Base-by-base conservation (phyloP, 2,888 invertebrate genomes). In the Chymomyza procnemis region DNA sequence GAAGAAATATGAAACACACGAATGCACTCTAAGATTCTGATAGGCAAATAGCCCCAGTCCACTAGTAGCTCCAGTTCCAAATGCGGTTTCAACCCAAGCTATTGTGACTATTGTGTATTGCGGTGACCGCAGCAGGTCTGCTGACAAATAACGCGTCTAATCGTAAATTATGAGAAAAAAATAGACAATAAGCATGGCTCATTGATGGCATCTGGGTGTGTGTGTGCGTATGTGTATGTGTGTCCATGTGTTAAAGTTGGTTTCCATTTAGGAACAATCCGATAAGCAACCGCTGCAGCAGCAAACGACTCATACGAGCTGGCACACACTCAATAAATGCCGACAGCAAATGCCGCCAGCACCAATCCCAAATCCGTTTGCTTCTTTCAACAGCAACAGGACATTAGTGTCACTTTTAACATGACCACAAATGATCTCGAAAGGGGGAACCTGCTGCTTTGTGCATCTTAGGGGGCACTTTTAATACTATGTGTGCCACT, bases 371-470 rank as follows among this genome's bases (percentile, higher is more conserved):
- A 64, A 64, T 52, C 52, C 64, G 59, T 65, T 9, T 30, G 66
- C 19, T 66, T 46, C 59, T 14, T 66, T 46, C 59, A 8, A 21
- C 41, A 75, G 77, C 79, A 78, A 85, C 86, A 84, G 84, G 88
- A 84, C 84, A 84, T 84, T 84, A 84, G 88, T 84, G 84, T 84
- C 84, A 84, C 85, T 69, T 68, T 66, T 61, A 84, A 84, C 88
- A 84, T 73, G 86, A 84, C 82, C 81, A 66, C 76, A 86, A 56
- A 58, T 34, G 63, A 50, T 50, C 19, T 54, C 54, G 54, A 18
- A 21, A 21, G 19, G 18, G 18, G 18, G 54, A 54, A 21, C 54
- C 54, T 14, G 19, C 48, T 18, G 16, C 48, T 16, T n/a, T 50
- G 16, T 18, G 16, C 48, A 50, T 18, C 16, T 50, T 18, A 16